phyloP scores from a whole-genome alignment of 1,140 invertebrate genomes.

The Meloidogyne chitwoodi region DNA sequence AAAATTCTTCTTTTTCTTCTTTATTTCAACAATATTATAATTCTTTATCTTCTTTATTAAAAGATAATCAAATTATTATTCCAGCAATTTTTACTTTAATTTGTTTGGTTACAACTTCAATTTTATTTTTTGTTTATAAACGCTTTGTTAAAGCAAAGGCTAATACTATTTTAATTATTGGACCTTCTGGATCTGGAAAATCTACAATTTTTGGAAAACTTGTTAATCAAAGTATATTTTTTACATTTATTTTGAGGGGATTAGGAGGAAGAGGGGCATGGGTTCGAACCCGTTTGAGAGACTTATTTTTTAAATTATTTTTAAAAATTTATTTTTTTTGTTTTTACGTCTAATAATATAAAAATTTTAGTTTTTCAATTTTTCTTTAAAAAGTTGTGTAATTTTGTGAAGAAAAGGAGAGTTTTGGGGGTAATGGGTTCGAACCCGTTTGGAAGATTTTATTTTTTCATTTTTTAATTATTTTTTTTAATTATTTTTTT shows the following conservation, averaged over 20 bases:
- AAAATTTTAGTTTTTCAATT: too few species aligned
- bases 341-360: too few species aligned
- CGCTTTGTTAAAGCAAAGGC: neutral
- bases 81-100: constrained; percentile 20
- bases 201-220: constrained; percentile 41
- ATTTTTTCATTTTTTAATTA: neutral
- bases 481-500: neutral
- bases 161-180: constrained; percentile 42
- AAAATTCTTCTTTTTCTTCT: neutral
- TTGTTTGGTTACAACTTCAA: constrained; percentile 19
- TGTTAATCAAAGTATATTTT: constrained; percentile 26
- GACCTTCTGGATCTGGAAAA: constrained; percentile 45
- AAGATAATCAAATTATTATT: constrained; percentile 12
- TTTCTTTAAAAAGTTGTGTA: too few species aligned
- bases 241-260: neutral
- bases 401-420: neutral
- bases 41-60: neutral
- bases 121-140: constrained; percentile 22
- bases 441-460: too few species aligned
- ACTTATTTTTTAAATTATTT: neutral
- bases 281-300: neutral
- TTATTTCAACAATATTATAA: neutral
- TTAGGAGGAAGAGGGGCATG: neutral
- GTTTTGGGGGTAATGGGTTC: too few species aligned
- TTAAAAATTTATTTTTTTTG: too few species aligned